Base-by-base conservation (phyloP, 2,113 vertebrate genomes). In the Accipiter cooperii region DNA sequence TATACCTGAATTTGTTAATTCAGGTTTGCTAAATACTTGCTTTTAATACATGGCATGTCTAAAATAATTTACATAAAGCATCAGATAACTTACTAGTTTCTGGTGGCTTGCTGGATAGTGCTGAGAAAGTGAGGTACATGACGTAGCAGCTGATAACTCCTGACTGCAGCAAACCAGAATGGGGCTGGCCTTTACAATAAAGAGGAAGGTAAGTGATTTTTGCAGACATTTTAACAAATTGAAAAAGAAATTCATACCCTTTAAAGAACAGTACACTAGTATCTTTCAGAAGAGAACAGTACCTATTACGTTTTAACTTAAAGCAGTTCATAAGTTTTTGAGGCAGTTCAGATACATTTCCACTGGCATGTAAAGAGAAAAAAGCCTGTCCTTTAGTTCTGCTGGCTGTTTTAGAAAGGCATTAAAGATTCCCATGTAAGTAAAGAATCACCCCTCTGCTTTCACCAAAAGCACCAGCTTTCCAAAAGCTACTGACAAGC, bases 101-200 rank as follows among this genome's bases (percentile, higher is more conserved):
- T 95, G 97, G 98, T 40, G 99, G 99, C 94, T 99, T 99, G 98
- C 99, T 99, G 96, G 99, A 98, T 81, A 99, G 98, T 8, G 99
- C 99, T 13, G 99, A 99, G 96, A 99, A 99, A 31, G 99, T 99
- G 95, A 99, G 99, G 94, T 99, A 99, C 94, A 99, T 99, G 91
- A 99, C 99, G 1, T 99, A 99, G 94, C 99, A 99, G 93, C 99
- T 99, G 97, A 99, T 99, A 96, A 99, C 97, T 22, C 98, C 99
- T 1, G 99, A 99, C 94, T 99, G 99, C 93, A 99, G 96, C 73
- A 99, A 98, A 88, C 99, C 99, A 18, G 99, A 99, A 89, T 98
- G 98, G 7, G 99, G 99, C 87, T 99, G 98, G 77, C 98, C 99
- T 99, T 96, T 57, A 90, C 6, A 70, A 90, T 51, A 77, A 92